Percentiles rank a stretch among this genome's conserved stretches.
phyloP scores from a whole-genome alignment of 2,888 invertebrate species.

The Dicroscelio sp. region DNA sequence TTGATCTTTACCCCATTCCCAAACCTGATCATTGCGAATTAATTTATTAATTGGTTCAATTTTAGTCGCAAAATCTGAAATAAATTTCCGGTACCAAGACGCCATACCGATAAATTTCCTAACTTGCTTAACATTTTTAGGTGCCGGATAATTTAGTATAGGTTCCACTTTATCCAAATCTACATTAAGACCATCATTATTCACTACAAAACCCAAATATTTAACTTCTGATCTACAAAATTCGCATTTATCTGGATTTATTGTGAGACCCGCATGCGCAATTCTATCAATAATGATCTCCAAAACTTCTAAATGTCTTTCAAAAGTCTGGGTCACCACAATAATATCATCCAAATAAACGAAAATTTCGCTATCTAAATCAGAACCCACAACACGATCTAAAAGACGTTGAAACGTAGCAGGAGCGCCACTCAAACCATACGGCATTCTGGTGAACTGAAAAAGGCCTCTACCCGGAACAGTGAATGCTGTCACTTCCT shows the following conservation, averaged over 20 bases:
- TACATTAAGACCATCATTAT: slow-evolving; percentile 25
- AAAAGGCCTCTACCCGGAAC: slow-evolving; percentile 48
- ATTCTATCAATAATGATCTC: slow-evolving; percentile 30
- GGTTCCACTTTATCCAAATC: slow-evolving; percentile 42
- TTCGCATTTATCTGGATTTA: slow-evolving; percentile 26
- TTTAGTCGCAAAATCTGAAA: slow-evolving; percentile 10
- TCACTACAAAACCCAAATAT: slow-evolving; percentile 48
- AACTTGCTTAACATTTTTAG: slow-evolving; percentile 45
- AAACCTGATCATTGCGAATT: slow-evolving; percentile 5
- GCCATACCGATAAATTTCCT: slow-evolving; percentile 54
- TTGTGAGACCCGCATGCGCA: slow-evolving; percentile 17
- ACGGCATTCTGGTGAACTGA: slow-evolving; percentile 49
- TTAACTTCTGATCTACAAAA: slow-evolving; percentile 41
- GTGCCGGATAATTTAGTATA: slow-evolving; percentile 43
- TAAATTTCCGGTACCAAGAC: slow-evolving; percentile 44
- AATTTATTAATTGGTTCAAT: slow-evolving; percentile 42
- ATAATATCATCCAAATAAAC: slow-evolving; percentile 61
- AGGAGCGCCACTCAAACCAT: slow-evolving; percentile 49
- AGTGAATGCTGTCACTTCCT: slow-evolving; percentile 49
- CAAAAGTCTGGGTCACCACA: slow-evolving; percentile 48
- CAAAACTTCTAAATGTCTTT: slow-evolving; percentile 46
- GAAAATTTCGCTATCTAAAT: slow-evolving; percentile 37
- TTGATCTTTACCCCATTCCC: slow-evolving; percentile 26
- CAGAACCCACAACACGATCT: slow-evolving; percentile 17
- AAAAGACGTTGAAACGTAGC: slow-evolving; percentile 49